Evolutionary conservation across 2,888 invertebrate genomes (phyloP).

Genomic region (Tenthredo distinguenda): DNA sequence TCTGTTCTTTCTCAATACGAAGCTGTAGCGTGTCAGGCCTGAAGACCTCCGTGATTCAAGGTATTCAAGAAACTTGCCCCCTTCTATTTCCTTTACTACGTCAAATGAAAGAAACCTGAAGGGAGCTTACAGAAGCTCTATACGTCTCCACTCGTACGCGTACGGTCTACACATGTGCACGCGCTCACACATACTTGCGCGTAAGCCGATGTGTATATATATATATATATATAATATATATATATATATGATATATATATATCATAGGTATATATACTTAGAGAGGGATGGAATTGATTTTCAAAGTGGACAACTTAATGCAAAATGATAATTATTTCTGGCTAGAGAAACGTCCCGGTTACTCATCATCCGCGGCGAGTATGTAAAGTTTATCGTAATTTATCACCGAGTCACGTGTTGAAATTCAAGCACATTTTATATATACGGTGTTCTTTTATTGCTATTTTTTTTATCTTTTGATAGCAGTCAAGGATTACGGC

Average conservation of each 20-base stretch:
- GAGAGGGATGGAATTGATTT: neutral
- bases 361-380: neutral
- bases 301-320: neutral
- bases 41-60: constrained; percentile 7
- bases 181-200: neutral
- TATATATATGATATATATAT: too few relatives aligned
- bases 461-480: neutral
- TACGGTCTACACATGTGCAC: neutral
- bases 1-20: neutral
- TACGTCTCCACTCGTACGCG: neutral
- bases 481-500: neutral
- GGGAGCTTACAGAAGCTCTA: constrained; percentile 3
- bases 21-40: neutral
- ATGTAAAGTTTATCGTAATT: neutral
- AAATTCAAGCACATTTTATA: neutral
- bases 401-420: neutral
- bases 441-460: neutral
- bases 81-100: constrained; percentile 16
- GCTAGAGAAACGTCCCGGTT: neutral
- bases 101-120: constrained; percentile 17
- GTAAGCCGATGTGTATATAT: neutral
- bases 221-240: too few relatives aligned
- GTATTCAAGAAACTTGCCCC: neutral
- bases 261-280: neutral
- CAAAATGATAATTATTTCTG: neutral